Evolutionary conservation across 2,888 invertebrate species (phyloP).

Genomic region (Cosmopolites sordidus): DNA sequence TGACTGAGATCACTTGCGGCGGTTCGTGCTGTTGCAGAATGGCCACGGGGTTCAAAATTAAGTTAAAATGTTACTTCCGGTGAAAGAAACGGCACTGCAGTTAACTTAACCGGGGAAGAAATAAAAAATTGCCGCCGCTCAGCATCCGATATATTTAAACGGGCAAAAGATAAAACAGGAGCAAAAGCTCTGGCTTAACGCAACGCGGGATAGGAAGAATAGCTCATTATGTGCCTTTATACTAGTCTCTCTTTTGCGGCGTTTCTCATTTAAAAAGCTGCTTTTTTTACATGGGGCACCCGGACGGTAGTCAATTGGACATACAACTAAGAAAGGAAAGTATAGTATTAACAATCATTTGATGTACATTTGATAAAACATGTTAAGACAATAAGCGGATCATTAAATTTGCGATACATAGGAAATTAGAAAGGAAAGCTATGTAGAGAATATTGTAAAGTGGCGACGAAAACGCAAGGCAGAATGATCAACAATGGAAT

Average conservation of each 20-base stretch:
- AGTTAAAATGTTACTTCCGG: constrained; percentile 15
- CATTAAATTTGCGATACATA: no score
- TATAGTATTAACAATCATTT: not conserved
- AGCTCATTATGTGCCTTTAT: constrained; percentile 12
- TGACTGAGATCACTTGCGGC: not conserved
- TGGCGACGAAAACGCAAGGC: no score
- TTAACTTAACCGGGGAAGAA: constrained; percentile 5
- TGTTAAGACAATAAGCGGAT: not conserved
- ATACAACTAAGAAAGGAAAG: not conserved
- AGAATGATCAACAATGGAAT: no score
- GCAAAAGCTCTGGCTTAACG: constrained; percentile 8
- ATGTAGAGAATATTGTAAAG: no score
- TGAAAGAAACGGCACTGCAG: constrained; percentile 10
- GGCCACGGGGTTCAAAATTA: constrained; percentile 13
- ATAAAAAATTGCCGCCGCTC: constrained; percentile 7
- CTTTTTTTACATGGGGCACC: constrained; percentile 10
- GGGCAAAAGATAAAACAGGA: constrained; percentile 7
- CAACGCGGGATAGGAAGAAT: constrained; percentile 13
- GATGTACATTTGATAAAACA: not conserved
- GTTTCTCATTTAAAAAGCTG: constrained; percentile 7
- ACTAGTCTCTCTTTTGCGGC: constrained; percentile 15
- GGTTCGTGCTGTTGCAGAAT: not conserved
- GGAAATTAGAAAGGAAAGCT: no score
- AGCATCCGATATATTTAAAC: constrained; percentile 8
- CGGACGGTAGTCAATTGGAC: constrained; percentile 6